Evolutionary conservation across 2,113 vertebrate genomes (phyloP), one percentile per base, ranked within the genome.

Genomic region (Chroicocephalus ridibundus): DNA sequence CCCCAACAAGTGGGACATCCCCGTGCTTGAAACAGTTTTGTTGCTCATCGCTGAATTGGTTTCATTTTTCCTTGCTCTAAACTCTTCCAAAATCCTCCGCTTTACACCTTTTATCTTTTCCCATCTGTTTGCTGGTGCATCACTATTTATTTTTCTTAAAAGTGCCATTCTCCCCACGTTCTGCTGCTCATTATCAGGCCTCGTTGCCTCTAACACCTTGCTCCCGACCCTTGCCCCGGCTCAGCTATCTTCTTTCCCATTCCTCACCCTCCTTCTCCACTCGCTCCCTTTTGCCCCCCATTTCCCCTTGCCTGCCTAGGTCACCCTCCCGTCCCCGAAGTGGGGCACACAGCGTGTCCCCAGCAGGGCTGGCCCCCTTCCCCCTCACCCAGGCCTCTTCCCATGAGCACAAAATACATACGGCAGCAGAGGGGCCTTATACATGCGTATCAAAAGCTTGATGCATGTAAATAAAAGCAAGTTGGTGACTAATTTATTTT

Each of bases 401-500:
- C 46, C 86, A 54, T 17, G 26, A 84, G 61, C 40, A 52, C 60
- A 87, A 79, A 81, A 82, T 4, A 76, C 51, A 40, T 7, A 51
- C 13, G 7, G 91, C 75, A 82, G 74, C 52, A 57, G 26, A 76
- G n/a, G 38, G 57, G 40, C 26, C 57, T 34, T 71, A 24, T 34
- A 91, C 57, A 49, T 46, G 40, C 34, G 75, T 89, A 82, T 70
- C 70, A 87, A 94, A 86, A 93, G 86, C 74, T 79, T 44, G 58
- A 91, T 54, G n/a, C 46, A 70, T 51, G 70, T 91, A 94, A 97
- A 97, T 91, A 91, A 95, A 94, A 95, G 64, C 64, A 90, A 94
- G 58, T 86, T 85, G 86, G 65, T 74, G 78, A 94, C 14, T 97
- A 49, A 91, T 93, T 94, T 94, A 94, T 95, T 95, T 95, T 97